Evolutionary conservation across 2,888 invertebrate genomes (phyloP), one percentile per base, ranked within the genome.

Genomic region (Zeuzera pyrina): DNA sequence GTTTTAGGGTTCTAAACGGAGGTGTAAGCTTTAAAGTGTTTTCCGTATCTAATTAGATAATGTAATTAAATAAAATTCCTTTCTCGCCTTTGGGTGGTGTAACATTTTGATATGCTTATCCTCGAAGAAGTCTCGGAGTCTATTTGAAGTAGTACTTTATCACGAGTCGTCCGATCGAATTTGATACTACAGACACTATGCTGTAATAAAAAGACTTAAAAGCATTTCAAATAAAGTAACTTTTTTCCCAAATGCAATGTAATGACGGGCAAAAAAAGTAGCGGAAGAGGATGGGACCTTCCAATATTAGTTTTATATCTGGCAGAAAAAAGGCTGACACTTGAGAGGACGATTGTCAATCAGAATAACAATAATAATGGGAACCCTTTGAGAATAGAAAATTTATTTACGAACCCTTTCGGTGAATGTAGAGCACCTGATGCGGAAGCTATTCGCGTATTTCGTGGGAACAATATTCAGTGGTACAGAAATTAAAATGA

Each of bases 291-390:
- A 81, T 79, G 83, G 78, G 78, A 69, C 77, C 66, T 66, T 73
- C 73, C 76, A 81, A 83, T 83, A 81, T 83, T 83, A 81, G 83
- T 83, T 81, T 81, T 78, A 81, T 81, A 77, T 71, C 60, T 65
- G 65, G 45, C 48, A 65, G 66, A 81, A 79, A 83, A 83, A 83
- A 69, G 40, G 36, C 60, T 68, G 70, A 71, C 69, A 70, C 67
- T 73, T 54, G 65, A 70, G 71, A 76, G 69, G 72, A 60, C 57
- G 68, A 71, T 73, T 71, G 77, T 73, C 72, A 69, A 72, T 73
- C 69, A 61, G 60, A 73, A 62, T 73, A 79, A 70, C 54, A 71
- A 78, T 72, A 78, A 71, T 73, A 70, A 64, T 71, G 67, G 71
- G 71, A 64, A 63, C 71, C 69, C 67, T 74, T 76, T 66, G 49